Base-by-base conservation (phyloP, 35 echinoderm and acorn worm genomes). In the Chiridota heheva region DNA sequence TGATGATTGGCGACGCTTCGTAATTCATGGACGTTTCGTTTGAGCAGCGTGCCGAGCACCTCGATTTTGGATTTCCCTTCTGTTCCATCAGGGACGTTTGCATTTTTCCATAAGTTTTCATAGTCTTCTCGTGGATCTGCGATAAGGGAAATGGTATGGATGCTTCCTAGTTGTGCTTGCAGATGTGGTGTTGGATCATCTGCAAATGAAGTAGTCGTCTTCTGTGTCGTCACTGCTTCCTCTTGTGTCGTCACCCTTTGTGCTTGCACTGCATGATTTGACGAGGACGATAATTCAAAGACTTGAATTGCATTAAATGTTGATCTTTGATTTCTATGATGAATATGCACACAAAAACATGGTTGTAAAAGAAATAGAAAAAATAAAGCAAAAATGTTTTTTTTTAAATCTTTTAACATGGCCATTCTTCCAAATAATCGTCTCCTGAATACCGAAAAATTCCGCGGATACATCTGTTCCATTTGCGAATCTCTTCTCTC, bases 1-100 rank as follows among this genome's bases (percentile, higher is more conserved):
- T 91, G 37, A 5, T 81, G 65, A 65, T 88, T 85, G 35, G 60
- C 51, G 2, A 87, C 74, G 34, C 34, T 51, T 42, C 94, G 60
- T 18, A 97, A 66, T 69, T 69, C 84, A 17, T 91, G 72, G 6
- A 97, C 85, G n/a, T 90, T 78, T 57, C 46, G 78, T 67, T 97
- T 97, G 16, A 97, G 61, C 1, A 91, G 74, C 22, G 42, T 33
- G 2, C 91, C 91, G 13, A 95, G 67, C 7, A 88, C 73, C 17
- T 89, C 91, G 22, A 76, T 90, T 58, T 90, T 90, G n/a, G 87
- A 65, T 16, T 53, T 44, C 40, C 63, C 36, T 10, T 45, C 24
- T 10, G 58, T 87, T 32, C 67, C 41, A 16, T 17, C 37, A 41
- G 42, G 48, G n/a, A 79, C 73, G 41, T 87, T 47, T 28, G 48